Base-by-base conservation (phyloP, 2,888 invertebrate genomes). In the Zaprionus obscuricornis region DNA sequence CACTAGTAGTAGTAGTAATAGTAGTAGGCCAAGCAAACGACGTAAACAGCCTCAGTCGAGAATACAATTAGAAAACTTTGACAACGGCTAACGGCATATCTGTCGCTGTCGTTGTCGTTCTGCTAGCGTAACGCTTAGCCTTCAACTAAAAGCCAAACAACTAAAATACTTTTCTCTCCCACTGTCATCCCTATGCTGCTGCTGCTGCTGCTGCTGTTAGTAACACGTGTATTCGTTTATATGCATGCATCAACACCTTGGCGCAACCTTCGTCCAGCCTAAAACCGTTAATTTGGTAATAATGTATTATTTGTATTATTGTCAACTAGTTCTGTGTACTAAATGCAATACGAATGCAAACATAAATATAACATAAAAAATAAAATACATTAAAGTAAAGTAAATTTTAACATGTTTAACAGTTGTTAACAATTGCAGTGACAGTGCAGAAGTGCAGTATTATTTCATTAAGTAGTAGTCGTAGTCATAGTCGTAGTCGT, bases 61-160 rank as follows among this genome's bases (percentile, higher is more conserved):
- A 81, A 77, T 77, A 77, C 82, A 84, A 78, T 78, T 78, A 78
- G 59, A 60, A 65, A 78, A 77, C 60, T 77, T 79, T 55, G 60
- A 58, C 50, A 56, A 52, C 18, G 50, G 29, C 67, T 45, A 52
- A 46, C 45, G 37, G n/a, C n/a, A n/a, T 39, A 34, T 31, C 4
- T 22, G 24, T 51, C 54, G 49, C 26, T 59, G 51, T 18, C 29
- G 46, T 29, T 33, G 58, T 45, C 39, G 36, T 70, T 70, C 74
- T 57, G 71, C 54, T 66, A 59, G 70, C 59, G 36, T 29, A 42
- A 49, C 45, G 31, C 18, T 66, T 39, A 57, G 66, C 73, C 73
- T 70, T 73, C 73, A 52, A 56, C 7, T 17, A n/a, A 29, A 31
- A 42, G 20, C 29, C 45, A 34, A 29, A 13, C n/a, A 24, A 33